A percentile compares a stretch with the other conserved stretches of the same genome.
Conservation (phyloP, 2,113 vertebrate species). For the Grallaria varia region DNA sequence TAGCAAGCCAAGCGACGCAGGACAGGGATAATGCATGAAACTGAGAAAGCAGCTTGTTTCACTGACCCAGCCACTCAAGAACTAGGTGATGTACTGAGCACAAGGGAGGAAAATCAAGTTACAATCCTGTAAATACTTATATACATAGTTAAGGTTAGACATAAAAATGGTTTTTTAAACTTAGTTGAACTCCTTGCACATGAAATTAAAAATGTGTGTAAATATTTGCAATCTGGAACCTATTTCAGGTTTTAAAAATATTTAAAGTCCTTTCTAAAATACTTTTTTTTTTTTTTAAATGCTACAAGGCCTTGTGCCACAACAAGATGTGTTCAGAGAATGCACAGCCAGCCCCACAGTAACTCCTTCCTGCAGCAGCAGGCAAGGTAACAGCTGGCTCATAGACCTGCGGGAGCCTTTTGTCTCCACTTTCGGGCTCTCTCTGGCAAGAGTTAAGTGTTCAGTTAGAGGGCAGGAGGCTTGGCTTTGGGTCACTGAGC, state of each 20-base stretch:
- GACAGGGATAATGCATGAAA: neutral
- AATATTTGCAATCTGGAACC: conserved; percentile 2
- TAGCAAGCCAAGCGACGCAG: neutral
- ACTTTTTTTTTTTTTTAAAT: neutral
- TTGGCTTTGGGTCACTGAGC: conserved; percentile 33
- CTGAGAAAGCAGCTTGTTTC: neutral
- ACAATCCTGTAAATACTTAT: conserved; percentile 6
- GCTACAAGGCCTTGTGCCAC: neutral
- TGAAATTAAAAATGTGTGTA: neutral
- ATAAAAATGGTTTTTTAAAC: neutral
- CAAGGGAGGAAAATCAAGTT: neutral
- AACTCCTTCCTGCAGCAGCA: neutral
- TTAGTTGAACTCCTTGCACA: neutral
- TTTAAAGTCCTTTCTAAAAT: neutral
- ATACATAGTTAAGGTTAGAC: neutral
- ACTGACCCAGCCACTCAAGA: neutral
- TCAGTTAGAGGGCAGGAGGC: conserved; percentile 17
- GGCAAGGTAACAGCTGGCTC: neutral
- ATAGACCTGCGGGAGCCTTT: neutral
- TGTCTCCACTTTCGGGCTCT: neutral
- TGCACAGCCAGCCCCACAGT: rapidly evolving
- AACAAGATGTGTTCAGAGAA: neutral
- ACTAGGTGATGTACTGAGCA: neutral
- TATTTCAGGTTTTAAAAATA: conserved; percentile 13
- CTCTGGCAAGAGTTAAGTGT: neutral